A percentile compares a stretch with the other conserved stretches of the same genome.
phyloP scores from a whole-genome alignment of 1,140 invertebrate genomes.

The Leptopilina clavipes region DNA sequence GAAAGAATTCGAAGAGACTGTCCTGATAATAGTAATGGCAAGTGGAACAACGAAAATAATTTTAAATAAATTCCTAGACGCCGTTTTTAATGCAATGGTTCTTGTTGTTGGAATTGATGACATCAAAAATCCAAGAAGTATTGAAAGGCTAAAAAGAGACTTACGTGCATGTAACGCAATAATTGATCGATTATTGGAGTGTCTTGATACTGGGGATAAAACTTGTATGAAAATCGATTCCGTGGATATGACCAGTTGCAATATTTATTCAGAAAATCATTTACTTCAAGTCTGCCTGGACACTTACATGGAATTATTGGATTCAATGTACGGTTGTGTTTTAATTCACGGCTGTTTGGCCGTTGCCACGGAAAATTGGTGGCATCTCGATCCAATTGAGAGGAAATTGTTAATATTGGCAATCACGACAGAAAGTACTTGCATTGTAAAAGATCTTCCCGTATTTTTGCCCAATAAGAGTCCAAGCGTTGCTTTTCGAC shows the following conservation, averaged over 20 bases:
- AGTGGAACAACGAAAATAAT: constrained; percentile 79
- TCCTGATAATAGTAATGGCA: constrained; percentile 81
- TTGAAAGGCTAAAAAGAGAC: constrained; percentile 87
- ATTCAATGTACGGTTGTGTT: constrained; percentile 86
- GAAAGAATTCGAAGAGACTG: constrained; percentile 83
- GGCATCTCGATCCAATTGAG: constrained; percentile 83
- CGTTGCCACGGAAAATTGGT: constrained; percentile 87
- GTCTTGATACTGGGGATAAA: constrained; percentile 80
- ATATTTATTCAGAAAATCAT: constrained; percentile 82
- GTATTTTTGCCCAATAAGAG: constrained; percentile 89
- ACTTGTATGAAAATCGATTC: constrained; percentile 77
- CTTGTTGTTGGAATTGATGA: constrained; percentile 86
- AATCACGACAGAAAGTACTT: constrained; percentile 79
- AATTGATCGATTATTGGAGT: constrained; percentile 84
- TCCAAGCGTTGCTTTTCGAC: constrained; percentile 87
- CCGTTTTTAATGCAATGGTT: constrained; percentile 84
- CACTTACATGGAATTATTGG: constrained; percentile 83
- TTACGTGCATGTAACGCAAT: constrained; percentile 84
- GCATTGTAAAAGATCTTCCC: constrained; percentile 83
- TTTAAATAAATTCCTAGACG: constrained; percentile 80
- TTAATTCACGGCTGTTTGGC: constrained; percentile 84
- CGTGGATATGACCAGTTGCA: constrained; percentile 79
- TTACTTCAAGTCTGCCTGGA: constrained; percentile 86
- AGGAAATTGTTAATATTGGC: constrained; percentile 83
- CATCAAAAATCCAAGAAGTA: constrained; percentile 82